Evolutionary conservation across 2,113 vertebrate genomes (phyloP).

Genomic region (Rhagologus leucostigma): DNA sequence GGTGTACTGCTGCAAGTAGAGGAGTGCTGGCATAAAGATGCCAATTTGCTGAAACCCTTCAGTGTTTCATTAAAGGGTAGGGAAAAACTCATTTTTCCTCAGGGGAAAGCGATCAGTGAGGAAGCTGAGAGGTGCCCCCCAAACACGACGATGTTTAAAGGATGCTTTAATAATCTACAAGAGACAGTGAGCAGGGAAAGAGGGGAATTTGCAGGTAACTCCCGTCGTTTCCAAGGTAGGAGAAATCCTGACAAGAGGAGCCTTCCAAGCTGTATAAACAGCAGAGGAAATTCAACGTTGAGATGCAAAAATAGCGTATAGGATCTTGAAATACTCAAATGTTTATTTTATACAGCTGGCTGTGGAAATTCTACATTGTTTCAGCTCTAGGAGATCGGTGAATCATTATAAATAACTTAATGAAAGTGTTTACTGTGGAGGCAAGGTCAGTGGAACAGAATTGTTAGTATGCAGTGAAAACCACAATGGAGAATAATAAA

Average conservation of each 20-base stretch:
- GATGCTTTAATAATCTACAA: background rate
- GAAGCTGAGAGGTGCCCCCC: background rate
- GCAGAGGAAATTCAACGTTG: background rate
- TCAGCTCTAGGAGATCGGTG: background rate
- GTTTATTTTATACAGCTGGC: background rate
- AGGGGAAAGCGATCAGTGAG: background rate
- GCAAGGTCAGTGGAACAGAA: background rate
- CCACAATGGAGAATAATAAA: background rate
- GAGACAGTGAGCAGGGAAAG: background rate
- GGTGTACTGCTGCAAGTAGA: background rate
- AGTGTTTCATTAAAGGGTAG: background rate
- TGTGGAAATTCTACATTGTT: background rate
- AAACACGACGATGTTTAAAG: background rate
- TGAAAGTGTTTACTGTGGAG: background rate
- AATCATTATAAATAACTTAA: background rate
- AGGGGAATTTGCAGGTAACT: background rate
- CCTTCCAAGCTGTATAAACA: background rate
- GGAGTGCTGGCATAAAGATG: background rate
- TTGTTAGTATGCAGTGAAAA: background rate
- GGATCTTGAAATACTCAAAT: background rate
- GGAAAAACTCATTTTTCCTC: background rate
- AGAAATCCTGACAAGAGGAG: background rate
- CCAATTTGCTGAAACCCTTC: background rate
- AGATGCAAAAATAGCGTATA: background rate
- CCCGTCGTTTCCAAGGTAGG: background rate